A percentile compares a stretch with the other conserved stretches of the same genome.
Conservation (phyloP, 1,140 invertebrate species). For the Leptinotarsa defecta region DNA sequence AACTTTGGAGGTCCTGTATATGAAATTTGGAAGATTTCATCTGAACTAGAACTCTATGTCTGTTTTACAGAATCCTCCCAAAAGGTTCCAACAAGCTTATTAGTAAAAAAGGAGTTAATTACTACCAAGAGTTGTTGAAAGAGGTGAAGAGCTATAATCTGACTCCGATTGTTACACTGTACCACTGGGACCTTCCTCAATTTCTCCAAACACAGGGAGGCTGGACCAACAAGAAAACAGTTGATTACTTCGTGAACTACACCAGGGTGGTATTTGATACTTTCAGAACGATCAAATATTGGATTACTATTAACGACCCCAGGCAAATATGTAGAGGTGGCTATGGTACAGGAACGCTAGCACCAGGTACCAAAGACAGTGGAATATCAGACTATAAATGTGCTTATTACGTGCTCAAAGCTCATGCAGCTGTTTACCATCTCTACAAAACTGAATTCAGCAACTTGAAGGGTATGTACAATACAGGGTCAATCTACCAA, state of each 20-base stretch:
- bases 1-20: too few species aligned
- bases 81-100: slow-evolving; percentile 52
- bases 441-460: slow-evolving; percentile 59
- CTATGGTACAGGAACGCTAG: slow-evolving; percentile 62
- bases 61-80: not conserved
- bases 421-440: slow-evolving; percentile 62
- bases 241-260: slow-evolving; percentile 49
- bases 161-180: slow-evolving; percentile 63
- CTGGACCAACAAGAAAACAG: slow-evolving; percentile 43
- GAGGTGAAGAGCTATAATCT: slow-evolving; percentile 61
- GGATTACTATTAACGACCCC: slow-evolving; percentile 55
- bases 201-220: slow-evolving; percentile 44
- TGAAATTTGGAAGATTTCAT: too few species aligned
- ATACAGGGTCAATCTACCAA: slow-evolving; percentile 28
- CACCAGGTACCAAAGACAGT: slow-evolving; percentile 59
- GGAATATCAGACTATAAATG: slow-evolving; percentile 62
- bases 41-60: not conserved
- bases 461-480: slow-evolving; percentile 10
- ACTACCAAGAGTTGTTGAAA: slow-evolving; percentile 67
- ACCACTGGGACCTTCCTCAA: slow-evolving; percentile 51
- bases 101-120: slow-evolving; percentile 64
- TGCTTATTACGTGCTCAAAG: slow-evolving; percentile 60
- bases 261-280: slow-evolving; percentile 40
- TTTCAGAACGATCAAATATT: slow-evolving; percentile 33
- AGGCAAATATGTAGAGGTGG: slow-evolving; percentile 25